These are phyloP conservation scores for Meles meles DNA, from an alignment of 2,113 vertebrate species.

Conservation along the genomic window DNA sequence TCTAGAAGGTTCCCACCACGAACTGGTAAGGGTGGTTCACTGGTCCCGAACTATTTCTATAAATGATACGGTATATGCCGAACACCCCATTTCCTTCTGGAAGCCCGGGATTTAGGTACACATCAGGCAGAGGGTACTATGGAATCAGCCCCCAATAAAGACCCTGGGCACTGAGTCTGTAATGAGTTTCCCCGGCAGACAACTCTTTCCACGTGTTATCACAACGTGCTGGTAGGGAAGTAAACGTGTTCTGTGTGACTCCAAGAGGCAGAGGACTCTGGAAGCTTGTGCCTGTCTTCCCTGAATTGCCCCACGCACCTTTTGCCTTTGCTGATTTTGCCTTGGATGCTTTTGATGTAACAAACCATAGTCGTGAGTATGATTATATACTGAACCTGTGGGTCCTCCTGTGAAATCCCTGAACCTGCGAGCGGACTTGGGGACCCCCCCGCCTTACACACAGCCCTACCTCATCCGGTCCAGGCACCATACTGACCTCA, in stretches of 20 bases:
- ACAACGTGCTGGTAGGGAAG: background rate
- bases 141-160: background rate
- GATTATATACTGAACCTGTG: background rate
- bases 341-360: background rate
- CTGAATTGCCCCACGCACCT: accelerated
- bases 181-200: background rate
- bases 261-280: background rate
- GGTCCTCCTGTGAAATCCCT: background rate
- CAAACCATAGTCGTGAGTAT: background rate
- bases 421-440: background rate
- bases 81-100: background rate
- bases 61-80: background rate
- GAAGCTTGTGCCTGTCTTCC: background rate
- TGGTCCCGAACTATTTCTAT: background rate
- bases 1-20: background rate
- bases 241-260: background rate
- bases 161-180: background rate
- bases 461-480: too few species aligned
- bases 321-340: background rate
- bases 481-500: background rate
- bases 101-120: background rate
- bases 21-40: background rate
- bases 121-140: background rate
- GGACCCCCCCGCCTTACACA: background rate
- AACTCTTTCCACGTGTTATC: accelerated